A percentile compares a stretch with the other conserved stretches of the same genome.
These are phyloP conservation scores for Chascanopsetta lugubris DNA, from an alignment of 2,113 vertebrate species.

Conservation along the genomic window DNA sequence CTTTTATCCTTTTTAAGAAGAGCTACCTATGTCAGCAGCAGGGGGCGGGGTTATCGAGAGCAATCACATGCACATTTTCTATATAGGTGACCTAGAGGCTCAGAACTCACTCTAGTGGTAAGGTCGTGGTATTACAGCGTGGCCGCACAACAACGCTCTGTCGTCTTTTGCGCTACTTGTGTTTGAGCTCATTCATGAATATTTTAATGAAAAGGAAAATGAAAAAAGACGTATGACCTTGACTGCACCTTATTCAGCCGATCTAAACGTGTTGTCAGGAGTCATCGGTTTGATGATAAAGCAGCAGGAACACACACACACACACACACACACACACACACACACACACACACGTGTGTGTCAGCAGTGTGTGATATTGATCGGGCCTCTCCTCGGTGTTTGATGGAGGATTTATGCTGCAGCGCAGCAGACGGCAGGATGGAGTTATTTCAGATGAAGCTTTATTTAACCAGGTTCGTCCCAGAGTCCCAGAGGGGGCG, in stretches of 20 bases:
- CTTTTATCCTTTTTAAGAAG: too few relatives aligned
- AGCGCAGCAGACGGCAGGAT: slow-evolving; percentile 48
- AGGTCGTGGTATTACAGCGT: too few relatives aligned
- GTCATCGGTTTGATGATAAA: background rate
- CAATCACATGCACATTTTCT: too few relatives aligned
- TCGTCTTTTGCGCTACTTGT: too few relatives aligned
- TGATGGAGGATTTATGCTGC: slow-evolving; percentile 57
- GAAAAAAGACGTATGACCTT: slow-evolving; percentile 2
- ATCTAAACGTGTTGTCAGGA: slow-evolving; percentile 3
- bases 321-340: slow-evolving; percentile 7
- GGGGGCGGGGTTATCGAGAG: too few relatives aligned
- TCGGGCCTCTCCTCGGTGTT: slow-evolving; percentile 42
- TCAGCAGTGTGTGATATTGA: slow-evolving; percentile 46
- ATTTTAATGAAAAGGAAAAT: background rate
- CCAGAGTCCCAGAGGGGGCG: slow-evolving; percentile 14
- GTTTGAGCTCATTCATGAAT: too few relatives aligned
- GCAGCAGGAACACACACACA: background rate
- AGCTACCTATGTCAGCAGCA: too few relatives aligned
- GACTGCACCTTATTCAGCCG: slow-evolving; percentile 12
- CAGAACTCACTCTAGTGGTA: too few relatives aligned
- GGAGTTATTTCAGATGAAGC: slow-evolving; percentile 63
- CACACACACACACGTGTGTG: slow-evolving; percentile 5
- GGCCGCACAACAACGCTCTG: too few relatives aligned
- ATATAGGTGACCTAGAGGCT: too few relatives aligned
- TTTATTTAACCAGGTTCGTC: slow-evolving; percentile 65